Evolutionary conservation across 2,888 invertebrate species (phyloP).

Genomic region (Acheta domesticus): DNA sequence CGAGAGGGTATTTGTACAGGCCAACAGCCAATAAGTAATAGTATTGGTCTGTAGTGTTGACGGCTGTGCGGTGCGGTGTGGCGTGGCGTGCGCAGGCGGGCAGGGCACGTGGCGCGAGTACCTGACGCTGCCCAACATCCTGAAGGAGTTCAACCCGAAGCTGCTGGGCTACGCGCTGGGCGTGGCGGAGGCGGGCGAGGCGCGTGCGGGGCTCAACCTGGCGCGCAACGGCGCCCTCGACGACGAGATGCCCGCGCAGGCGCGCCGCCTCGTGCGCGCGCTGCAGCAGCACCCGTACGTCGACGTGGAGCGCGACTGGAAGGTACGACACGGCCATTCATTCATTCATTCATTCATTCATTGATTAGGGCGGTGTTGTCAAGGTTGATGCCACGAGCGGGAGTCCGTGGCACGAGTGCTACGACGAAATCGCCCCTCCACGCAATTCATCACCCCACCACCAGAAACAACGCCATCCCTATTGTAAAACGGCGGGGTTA

Average conservation of each 20-base stretch:
- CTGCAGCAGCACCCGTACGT: slow-evolving; percentile 33
- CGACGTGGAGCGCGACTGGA: slow-evolving; percentile 34
- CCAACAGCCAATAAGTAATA: too few relatives aligned
- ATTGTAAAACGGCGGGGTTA: too few relatives aligned
- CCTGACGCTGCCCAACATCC: slow-evolving; percentile 36
- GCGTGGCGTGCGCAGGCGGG: slow-evolving; percentile 32
- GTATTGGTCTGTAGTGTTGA: too few relatives aligned
- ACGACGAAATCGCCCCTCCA: too few relatives aligned
- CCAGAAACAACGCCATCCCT: too few relatives aligned
- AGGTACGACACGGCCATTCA: slow-evolving; percentile 10
- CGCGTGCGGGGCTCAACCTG: slow-evolving; percentile 34
- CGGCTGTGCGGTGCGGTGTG: too few relatives aligned
- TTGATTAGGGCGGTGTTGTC: too few relatives aligned
- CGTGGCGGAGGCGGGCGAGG: slow-evolving; percentile 22
- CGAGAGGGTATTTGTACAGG: too few relatives aligned
- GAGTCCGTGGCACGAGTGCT: too few relatives aligned
- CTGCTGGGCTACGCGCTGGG: slow-evolving; percentile 34
- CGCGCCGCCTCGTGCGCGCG: slow-evolving; percentile 32
- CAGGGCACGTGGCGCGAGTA: slow-evolving; percentile 36
- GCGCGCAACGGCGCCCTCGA: slow-evolving; percentile 35
- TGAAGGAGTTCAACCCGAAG: slow-evolving; percentile 35
- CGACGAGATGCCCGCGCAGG: slow-evolving; percentile 33
- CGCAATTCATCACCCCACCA: too few relatives aligned
- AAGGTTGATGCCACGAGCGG: too few relatives aligned
- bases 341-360: too few relatives aligned